phyloP scores from a whole-genome alignment of 1,140 invertebrate species.

The Heliconius eleuchia region DNA sequence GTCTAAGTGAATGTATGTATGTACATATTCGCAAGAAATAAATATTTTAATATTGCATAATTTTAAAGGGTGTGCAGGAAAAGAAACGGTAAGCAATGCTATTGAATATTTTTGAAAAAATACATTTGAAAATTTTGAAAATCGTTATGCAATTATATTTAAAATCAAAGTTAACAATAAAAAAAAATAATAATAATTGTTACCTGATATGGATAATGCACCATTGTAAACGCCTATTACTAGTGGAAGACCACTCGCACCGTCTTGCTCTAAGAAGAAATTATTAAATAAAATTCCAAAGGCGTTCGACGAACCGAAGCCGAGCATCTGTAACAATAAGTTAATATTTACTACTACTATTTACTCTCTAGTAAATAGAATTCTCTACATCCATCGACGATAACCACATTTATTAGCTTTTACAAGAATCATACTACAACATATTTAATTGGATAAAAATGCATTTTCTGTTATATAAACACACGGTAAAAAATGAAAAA shows the following conservation, averaged over 20 bases:
- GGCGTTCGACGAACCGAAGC: slow-evolving; percentile 82
- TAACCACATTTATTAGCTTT: neutral
- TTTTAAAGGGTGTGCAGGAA: neutral
- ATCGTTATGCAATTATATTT: neutral
- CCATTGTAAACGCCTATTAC: slow-evolving; percentile 84
- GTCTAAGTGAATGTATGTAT: too few relatives aligned
- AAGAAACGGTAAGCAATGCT: neutral
- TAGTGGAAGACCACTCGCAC: slow-evolving; percentile 82
- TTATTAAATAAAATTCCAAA: slow-evolving; percentile 86
- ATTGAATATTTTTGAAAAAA: neutral
- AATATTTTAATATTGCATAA: neutral
- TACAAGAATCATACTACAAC: neutral
- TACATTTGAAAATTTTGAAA: neutral
- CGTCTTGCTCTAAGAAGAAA: slow-evolving; percentile 83
- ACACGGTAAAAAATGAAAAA: too few relatives aligned
- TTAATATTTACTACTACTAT: neutral
- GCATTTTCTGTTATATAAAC: too few relatives aligned
- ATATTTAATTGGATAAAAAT: too few relatives aligned
- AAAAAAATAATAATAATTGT: too few relatives aligned
- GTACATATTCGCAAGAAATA: neutral
- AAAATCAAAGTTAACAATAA: too few relatives aligned
- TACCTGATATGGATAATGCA: slow-evolving; percentile 82
- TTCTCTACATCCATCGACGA: too few relatives aligned
- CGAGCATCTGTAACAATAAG: slow-evolving; percentile 76
- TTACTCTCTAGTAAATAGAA: too few relatives aligned